Evolutionary conservation across 2,888 invertebrate genomes (phyloP), one percentile per base, ranked within the genome.

Genomic region (Artemia sinica): DNA sequence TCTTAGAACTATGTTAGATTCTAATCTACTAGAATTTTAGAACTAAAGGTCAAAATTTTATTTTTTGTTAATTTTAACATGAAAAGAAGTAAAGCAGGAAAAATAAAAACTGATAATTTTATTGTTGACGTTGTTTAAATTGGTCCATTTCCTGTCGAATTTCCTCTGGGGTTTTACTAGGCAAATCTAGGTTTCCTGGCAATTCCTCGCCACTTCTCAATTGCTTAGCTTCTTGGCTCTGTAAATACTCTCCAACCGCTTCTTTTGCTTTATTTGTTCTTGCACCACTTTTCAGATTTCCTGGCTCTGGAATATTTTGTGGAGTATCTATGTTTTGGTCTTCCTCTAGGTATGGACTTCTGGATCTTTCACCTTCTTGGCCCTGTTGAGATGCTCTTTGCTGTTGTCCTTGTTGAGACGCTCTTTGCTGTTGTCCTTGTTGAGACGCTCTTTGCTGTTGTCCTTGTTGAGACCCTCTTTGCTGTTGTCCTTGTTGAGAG

Each of bases 221-320:
- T 18, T 58, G 63, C 63, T 58, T 58, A 58, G 63, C 63, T n/a
- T 8, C 63, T 18, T n/a, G 63, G 63, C 63, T 58, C 63, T 58
- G n/a, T 10, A 58, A 28, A 28, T 58, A 58, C 2, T 58, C 63
- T 58, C 2, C 63, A 9, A 58, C 63, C 9, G 63, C 63, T 58
- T 58, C 10, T 9, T 58, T 58, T n/a, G 63, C 63, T 28, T 58
- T 58, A 8, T 58, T 28, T 10, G 63, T 58, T 28, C 28, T 58
- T n/a, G 63, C 63, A 18, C 63, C 63, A 8, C 14, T 28, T 28
- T 28, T 10, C 14, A 58, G n/a, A 28, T 58, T 11, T 18, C 9
- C 63, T 58, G 63, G 63, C 63, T 58, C 63, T 58, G 63, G 63
- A 10, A 58, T 58, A 28, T 58, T 28, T 28, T 58, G 63, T 18